Percentiles rank a stretch among this genome's conserved stretches.
phyloP scores from a whole-genome alignment of 2,797 vertebrate species.

The Poeciliopsis presidionis region DNA sequence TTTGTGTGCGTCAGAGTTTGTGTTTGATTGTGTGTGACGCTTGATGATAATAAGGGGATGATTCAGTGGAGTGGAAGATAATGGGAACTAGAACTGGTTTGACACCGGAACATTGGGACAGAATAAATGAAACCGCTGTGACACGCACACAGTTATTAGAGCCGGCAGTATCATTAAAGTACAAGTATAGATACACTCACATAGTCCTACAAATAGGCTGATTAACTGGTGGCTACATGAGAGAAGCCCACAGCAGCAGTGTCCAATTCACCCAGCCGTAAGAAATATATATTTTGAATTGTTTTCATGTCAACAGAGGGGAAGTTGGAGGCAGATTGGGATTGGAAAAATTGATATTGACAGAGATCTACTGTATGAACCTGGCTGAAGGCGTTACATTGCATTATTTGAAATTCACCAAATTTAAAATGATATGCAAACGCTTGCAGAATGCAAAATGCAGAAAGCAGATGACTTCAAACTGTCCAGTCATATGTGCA shows the following conservation, averaged over 20 bases:
- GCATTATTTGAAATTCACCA: background rate
- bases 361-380: conserved; percentile 22
- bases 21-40: conserved; percentile 26
- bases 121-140: conserved; percentile 42
- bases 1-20: conserved; percentile 18
- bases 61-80: conserved; percentile 52
- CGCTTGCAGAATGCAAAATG: background rate
- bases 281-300: conserved; percentile 53
- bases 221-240: conserved; percentile 43
- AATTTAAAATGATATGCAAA: background rate
- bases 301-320: conserved; percentile 48
- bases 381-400: background rate
- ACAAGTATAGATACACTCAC: conserved; percentile 5
- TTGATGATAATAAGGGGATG: conserved; percentile 55
- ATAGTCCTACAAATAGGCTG: conserved; percentile 20
- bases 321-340: conserved; percentile 36
- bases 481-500: background rate
- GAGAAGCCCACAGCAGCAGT: conserved; percentile 37
- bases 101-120: conserved; percentile 32
- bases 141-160: conserved; percentile 18
- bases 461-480: background rate
- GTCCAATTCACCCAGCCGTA: conserved; percentile 17
- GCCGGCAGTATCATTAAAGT: conserved; percentile 38
- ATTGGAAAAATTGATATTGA: conserved; percentile 35
- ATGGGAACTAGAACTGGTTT: conserved; percentile 39